Base-by-base conservation (phyloP, 2,797 vertebrate species). In the Cyclopterus lumpus region DNA sequence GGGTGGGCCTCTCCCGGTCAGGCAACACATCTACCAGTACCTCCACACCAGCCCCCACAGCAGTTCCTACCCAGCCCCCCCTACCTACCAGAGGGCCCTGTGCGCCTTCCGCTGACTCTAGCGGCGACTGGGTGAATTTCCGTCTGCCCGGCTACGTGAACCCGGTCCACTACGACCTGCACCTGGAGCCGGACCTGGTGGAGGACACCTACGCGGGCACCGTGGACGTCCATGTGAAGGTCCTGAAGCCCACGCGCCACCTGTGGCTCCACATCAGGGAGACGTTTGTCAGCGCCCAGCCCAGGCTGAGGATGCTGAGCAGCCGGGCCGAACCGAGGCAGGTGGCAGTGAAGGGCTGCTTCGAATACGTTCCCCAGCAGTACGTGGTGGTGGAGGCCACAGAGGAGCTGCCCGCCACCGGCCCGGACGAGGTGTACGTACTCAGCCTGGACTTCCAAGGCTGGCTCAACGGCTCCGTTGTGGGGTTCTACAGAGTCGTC, bases 261-360 rank as follows among this genome's bases (percentile, higher is more conserved):
- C 79, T 99, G 80, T 99, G 98, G 98, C 94, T 99, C 30, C 98
- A 99, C 86, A 94, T 98, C 67, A 92, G 97, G 75, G 96, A 97
- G 22, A 97, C 95, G 0, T 95, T 92, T 75, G 87, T 99, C 83
- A 96, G 93, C 5, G 65, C 74, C 12, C 24, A 80, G 16, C 95
- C 95, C 42, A 77, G 68, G 36, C 68, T 95, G 60, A 83, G 0
- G 69, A 20, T 12, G 57, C 59, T 80, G 48, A 57, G 32, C 26
- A 59, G 54, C 18, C 20, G 42, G 7, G 73, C 42, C 2, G 62
- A 67, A 80, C 54, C 49, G 63, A 3, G 73, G 28, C 67, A 84
- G 2, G 75, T 97, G 71, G 26, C 6, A 0, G 68, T 99, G 65
- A 93, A 48, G 0, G 71, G 88, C 4, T 99, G 98, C 68, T 99